Evolutionary conservation across 2,888 invertebrate species (phyloP).

Genomic region (Polydrusus tereticollis): DNA sequence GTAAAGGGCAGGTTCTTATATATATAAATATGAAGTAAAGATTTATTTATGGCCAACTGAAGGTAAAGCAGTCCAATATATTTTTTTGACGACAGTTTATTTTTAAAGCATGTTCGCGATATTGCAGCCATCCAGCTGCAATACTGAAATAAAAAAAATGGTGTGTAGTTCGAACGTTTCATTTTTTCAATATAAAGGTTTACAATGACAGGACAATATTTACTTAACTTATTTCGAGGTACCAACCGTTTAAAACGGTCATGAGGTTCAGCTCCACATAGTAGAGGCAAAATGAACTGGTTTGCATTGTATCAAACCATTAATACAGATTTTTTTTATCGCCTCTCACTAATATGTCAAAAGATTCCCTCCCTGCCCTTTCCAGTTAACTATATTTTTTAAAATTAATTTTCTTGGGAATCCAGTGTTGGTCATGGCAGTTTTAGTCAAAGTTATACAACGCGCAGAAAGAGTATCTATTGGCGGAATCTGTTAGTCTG

Average conservation of each 20-base stretch:
- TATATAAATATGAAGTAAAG: no score
- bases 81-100: no score
- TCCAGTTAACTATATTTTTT: neutral
- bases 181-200: conserved; percentile 22
- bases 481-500: neutral
- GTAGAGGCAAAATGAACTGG: conserved; percentile 32
- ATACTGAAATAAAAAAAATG: no score
- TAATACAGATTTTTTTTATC: neutral
- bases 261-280: conserved; percentile 25
- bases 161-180: no score
- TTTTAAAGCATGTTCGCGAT: no score
- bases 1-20: no score
- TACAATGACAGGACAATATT: conserved; percentile 14
- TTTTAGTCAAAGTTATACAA: neutral
- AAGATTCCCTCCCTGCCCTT: neutral
- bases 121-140: no score
- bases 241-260: conserved; percentile 22
- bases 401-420: neutral
- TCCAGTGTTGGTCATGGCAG: neutral
- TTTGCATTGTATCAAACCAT: no score
- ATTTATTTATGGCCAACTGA: no score
- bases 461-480: neutral
- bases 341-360: neutral
- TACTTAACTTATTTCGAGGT: conserved; percentile 36
- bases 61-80: no score